Base-by-base conservation (phyloP, 53 echinoderm and acorn worm genomes). In the Henricia sp. region DNA sequence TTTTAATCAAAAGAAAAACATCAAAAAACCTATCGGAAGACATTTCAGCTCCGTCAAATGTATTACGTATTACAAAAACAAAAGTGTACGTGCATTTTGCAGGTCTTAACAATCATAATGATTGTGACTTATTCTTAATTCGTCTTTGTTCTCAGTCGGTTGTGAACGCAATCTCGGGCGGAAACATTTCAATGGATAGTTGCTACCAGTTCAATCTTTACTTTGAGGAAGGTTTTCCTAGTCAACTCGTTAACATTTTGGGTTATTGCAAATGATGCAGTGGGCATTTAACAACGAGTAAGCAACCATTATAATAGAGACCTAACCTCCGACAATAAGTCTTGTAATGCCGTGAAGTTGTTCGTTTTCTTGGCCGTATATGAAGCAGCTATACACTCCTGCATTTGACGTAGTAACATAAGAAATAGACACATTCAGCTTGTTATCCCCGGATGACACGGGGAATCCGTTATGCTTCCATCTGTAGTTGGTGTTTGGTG, bases 341-440 rank as follows among this genome's bases (percentile, higher is more conserved):
- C 76, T 76, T 37, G 37, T 76, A 30, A 74, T 74, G n/a, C 74
- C 74, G 29, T 50, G 54, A 46, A 20, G 74, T 56, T 74, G 51
- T 74, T 35, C 36, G 56, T 74, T 4, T 30, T 74, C 74, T 20
- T 54, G 50, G 39, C 16, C 30, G 0, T 16, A 32, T 9, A 37
- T 27, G 41, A 74, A 74, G 74, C 74, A 74, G 74, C 34, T 74
- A 27, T 74, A 74, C 4, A 74, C 26, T 55, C 74, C 74, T 74
- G 11, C 38, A 57, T 74, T 20, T 36, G 20, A 10, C 25, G 26
- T 1, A 55, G 56, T 17, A 54, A 74, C 74, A 50, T 33, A 21
- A 30, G n/a, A 8, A 37, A 74, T 74, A 29, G 56, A 19, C 56
- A 56, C 37, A 4, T 8, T 74, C 36, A 74, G 74, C 41, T 54